Percentiles rank a stretch among this genome's conserved stretches.
phyloP scores from a whole-genome alignment of 1,140 invertebrate genomes.

The Linepithema humile region DNA sequence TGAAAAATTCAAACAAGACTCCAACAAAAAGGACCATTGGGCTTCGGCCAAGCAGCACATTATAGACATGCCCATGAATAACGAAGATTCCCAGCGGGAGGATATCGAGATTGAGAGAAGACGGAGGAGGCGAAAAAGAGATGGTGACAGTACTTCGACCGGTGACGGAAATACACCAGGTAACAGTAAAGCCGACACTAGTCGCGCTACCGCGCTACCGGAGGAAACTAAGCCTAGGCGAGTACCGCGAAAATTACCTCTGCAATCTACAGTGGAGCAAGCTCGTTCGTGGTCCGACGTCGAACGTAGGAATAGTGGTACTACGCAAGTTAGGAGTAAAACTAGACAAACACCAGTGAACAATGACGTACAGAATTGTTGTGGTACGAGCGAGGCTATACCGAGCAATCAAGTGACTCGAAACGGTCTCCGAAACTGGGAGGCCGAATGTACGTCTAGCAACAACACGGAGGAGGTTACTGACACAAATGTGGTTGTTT shows the following conservation, averaged over 20 bases:
- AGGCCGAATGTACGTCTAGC: conserved; percentile 73
- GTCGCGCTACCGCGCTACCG: not conserved
- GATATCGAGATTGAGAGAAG: conserved; percentile 75
- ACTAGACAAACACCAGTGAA: conserved; percentile 67
- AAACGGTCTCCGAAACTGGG: conserved; percentile 77
- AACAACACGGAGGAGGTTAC: conserved; percentile 65
- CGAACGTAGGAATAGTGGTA: conserved; percentile 61
- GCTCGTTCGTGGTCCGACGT: conserved; percentile 66
- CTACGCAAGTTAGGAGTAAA: conserved; percentile 65
- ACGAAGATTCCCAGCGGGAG: conserved; percentile 73
- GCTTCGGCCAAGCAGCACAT: conserved; percentile 81
- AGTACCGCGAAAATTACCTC: conserved; percentile 78
- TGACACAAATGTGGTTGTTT: conserved; percentile 72
- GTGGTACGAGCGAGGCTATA: conserved; percentile 62
- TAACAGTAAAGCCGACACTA: conserved; percentile 61
- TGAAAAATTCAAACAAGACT: conserved; percentile 75
- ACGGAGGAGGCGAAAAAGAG: conserved; percentile 74
- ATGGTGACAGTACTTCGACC: conserved; percentile 71
- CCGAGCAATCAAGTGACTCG: conserved; percentile 73
- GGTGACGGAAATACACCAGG: conserved; percentile 58
- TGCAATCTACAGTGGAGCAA: conserved; percentile 74
- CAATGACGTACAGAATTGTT: conserved; percentile 75
- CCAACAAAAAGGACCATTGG: conserved; percentile 82
- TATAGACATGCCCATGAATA: conserved; percentile 75
- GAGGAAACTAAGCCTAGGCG: conserved; percentile 75